Evolutionary conservation across 2,888 invertebrate species (phyloP).

Genomic region (Galerucella pusilla): DNA sequence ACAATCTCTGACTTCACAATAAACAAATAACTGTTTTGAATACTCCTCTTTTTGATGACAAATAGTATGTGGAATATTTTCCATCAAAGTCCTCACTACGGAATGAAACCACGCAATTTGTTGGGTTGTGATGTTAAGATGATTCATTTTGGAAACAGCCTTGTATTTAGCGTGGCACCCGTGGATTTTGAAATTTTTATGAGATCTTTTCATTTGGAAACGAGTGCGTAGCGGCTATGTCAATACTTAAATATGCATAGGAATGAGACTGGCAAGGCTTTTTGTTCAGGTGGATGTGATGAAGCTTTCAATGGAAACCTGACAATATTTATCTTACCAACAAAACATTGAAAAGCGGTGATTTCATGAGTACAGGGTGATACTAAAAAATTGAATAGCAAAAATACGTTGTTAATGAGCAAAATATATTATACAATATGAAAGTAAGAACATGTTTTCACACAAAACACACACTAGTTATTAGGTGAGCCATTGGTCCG

Average conservation of each 20-base stretch:
- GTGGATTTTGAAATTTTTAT: constrained; percentile 35
- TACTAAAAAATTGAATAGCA: too few species aligned
- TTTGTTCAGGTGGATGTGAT: constrained; percentile 20
- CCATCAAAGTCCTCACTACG: not conserved
- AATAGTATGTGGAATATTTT: not conserved
- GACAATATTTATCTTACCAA: constrained; percentile 19
- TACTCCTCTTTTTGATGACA: too few species aligned
- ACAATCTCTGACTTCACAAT: too few species aligned
- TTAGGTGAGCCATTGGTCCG: too few species aligned
- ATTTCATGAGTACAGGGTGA: not conserved
- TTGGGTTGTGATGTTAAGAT: not conserved
- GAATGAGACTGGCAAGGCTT: constrained; percentile 11
- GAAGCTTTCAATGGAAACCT: not conserved
- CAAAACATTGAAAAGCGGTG: not conserved
- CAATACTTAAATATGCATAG: constrained; percentile 26
- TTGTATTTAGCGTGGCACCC: constrained; percentile 16
- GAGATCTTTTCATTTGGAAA: constrained; percentile 42
- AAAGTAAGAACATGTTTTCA: too few species aligned
- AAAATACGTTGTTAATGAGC: too few species aligned
- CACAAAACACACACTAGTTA: too few species aligned
- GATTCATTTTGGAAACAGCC: not conserved
- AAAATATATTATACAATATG: too few species aligned
- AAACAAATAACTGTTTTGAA: too few species aligned
- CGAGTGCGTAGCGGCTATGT: constrained; percentile 30
- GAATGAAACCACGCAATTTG: not conserved